Percentiles rank a stretch among this genome's conserved stretches.
phyloP scores from a whole-genome alignment of 2,797 vertebrate genomes.

The Mormyrops boulengeri region DNA sequence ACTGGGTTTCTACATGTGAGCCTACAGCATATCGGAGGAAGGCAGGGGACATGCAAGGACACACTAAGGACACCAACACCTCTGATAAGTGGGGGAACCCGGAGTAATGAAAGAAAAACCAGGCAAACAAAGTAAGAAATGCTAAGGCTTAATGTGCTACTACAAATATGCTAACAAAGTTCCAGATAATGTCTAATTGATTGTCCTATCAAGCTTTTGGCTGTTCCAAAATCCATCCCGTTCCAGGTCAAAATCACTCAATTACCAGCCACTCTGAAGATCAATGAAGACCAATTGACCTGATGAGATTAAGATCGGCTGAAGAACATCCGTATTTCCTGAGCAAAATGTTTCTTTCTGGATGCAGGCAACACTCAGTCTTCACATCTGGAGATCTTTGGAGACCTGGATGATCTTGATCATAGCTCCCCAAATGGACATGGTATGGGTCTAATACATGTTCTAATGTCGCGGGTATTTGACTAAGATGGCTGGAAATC shows the following conservation, averaged over 20 bases:
- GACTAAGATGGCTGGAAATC: neutral
- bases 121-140: neutral
- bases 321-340: neutral
- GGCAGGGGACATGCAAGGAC: neutral
- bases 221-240: neutral
- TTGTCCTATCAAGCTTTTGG: neutral
- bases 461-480: neutral
- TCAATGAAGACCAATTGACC: constrained; percentile 4
- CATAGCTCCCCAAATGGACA: constrained; percentile 10
- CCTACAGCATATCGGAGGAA: neutral
- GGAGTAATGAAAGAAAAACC: neutral
- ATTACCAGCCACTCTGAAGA: neutral
- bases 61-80: neutral
- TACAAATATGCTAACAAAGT: neutral
- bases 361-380: constrained; percentile 15
- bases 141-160: neutral
- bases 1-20: neutral
- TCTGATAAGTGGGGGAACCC: neutral
- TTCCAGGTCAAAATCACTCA: neutral
- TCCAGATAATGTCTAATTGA: neutral
- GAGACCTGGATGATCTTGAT: neutral
- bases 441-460: neutral
- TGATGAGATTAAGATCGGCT: neutral
- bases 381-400: neutral
- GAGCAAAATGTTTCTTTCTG: constrained; percentile 9